Evolutionary conservation across 2,113 vertebrate species (phyloP), one percentile per base, ranked within the genome.

Genomic region (Phalacrocorax aristotelis): DNA sequence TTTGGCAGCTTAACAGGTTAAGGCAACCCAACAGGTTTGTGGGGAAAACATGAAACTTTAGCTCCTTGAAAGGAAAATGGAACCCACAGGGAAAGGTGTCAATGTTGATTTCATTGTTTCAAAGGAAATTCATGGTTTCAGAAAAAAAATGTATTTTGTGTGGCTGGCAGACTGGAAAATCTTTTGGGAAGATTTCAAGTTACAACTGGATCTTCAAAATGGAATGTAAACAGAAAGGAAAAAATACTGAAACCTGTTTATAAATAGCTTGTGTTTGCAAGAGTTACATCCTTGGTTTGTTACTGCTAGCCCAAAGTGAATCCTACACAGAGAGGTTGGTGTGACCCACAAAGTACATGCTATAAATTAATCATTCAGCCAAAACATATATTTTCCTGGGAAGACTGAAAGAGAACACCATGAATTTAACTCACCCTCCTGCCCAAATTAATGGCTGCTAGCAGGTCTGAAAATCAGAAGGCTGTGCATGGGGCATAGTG

Each of bases 101-200:
- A 23, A 65, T 70, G 46, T 57, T 76, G 25, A 5, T 72, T 95
- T 96, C 72, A 61, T 51, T 97, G 80, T 69, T 96, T 90, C 32
- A 90, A 79, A 78, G 8, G 34, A 80, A 84, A 74, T 38, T 25
- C 55, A 80, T 19, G 19, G 46, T 19, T 48, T 48, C 4, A 64
- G 11, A 11, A 60, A 95, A 70, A 44, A 64, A 58, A 0, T 6
- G 2, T 57, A 65, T 87, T 97, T 94, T 94, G 30, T 93, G 83
- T 89, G 68, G 4, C 48, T 89, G 61, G 18, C 52, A 97, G 84
- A 48, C 55, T 68, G 89, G 68, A 96, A 96, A 95, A 64, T 77
- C 42, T 74, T 81, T 78, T 40, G 38, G 49, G 44, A 90, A 93
- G 78, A 51, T 46, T 77, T 81, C 46, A 80, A 69, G 36, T 94